Percentiles rank a stretch among this genome's conserved stretches.
These are phyloP conservation scores for Enteromius treurensis DNA, from an alignment of 2,797 vertebrate species.

Conservation along the genomic window DNA sequence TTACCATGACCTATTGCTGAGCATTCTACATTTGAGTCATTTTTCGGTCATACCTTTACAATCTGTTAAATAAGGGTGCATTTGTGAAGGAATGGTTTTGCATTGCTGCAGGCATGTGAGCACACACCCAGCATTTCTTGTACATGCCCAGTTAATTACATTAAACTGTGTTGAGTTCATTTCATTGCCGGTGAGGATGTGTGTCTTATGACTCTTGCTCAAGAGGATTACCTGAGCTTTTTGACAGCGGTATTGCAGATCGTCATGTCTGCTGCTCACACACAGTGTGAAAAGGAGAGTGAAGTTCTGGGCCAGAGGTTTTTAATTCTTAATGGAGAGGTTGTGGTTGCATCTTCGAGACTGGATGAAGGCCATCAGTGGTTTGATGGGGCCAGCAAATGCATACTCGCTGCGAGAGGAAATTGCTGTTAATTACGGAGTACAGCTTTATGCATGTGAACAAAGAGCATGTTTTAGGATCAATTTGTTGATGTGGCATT, in stretches of 20 bases:
- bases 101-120: not conserved
- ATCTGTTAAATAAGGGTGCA: not conserved
- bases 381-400: not conserved
- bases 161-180: not conserved
- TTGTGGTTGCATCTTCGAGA: not conserved
- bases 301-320: not conserved
- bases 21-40: not conserved
- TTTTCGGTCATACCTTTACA: not conserved
- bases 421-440: slow-evolving; percentile 14
- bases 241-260: not conserved
- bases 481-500: not conserved
- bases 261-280: not conserved
- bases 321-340: slow-evolving; percentile 31
- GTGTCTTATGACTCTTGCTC: not conserved
- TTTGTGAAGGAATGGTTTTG: not conserved
- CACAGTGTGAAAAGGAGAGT: not conserved
- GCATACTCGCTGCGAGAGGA: slow-evolving; percentile 3
- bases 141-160: not conserved
- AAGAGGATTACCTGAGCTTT: not conserved
- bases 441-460: not conserved
- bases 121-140: slow-evolving; percentile 26
- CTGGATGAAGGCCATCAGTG: slow-evolving; percentile 7
- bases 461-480: not conserved
- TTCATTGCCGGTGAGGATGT: not conserved
- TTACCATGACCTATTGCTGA: not conserved